Conservation (phyloP, 2,888 invertebrate genomes). For the Lithophane leautieri region DNA sequence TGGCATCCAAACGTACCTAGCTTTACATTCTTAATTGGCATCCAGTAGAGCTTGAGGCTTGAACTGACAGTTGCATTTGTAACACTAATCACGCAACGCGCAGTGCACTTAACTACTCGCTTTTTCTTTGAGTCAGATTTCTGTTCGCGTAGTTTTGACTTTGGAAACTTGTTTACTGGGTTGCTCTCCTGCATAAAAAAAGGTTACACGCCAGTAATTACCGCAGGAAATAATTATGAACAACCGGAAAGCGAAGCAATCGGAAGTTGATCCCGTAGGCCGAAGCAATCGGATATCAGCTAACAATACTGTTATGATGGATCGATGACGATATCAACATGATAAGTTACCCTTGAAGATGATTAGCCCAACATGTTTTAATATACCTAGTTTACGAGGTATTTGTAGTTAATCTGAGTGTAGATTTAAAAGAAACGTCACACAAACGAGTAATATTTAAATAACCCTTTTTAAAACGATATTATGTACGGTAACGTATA, state of each 20-base stretch:
- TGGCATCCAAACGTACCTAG: slow-evolving; percentile 5
- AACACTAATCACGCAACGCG: slow-evolving; percentile 43
- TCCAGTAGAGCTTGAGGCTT: slow-evolving; percentile 21
- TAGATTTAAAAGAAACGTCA: background rate
- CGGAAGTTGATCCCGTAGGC: background rate
- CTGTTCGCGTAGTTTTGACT: slow-evolving; percentile 29
- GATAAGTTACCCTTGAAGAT: background rate
- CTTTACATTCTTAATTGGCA: slow-evolving; percentile 30
- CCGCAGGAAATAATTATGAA: slow-evolving; percentile 14
- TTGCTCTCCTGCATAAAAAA: slow-evolving; percentile 20
- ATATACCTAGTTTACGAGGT: background rate
- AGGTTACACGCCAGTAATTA: background rate
- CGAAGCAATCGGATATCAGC: background rate
- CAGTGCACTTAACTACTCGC: slow-evolving; percentile 24
- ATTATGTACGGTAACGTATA: slow-evolving; percentile 13
- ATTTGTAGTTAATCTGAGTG: background rate
- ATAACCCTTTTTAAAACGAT: slow-evolving; percentile 21
- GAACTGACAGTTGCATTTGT: slow-evolving; percentile 43
- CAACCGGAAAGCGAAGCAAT: slow-evolving; percentile 2
- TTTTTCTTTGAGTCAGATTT: slow-evolving; percentile 41
- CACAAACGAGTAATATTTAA: background rate
- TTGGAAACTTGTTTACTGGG: slow-evolving; percentile 4
- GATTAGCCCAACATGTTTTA: background rate
- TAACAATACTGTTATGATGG: background rate
- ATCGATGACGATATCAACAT: background rate